These are phyloP conservation scores for Callaeas wilsoni DNA, from an alignment of 2,113 vertebrate species.

Conservation along the genomic window DNA sequence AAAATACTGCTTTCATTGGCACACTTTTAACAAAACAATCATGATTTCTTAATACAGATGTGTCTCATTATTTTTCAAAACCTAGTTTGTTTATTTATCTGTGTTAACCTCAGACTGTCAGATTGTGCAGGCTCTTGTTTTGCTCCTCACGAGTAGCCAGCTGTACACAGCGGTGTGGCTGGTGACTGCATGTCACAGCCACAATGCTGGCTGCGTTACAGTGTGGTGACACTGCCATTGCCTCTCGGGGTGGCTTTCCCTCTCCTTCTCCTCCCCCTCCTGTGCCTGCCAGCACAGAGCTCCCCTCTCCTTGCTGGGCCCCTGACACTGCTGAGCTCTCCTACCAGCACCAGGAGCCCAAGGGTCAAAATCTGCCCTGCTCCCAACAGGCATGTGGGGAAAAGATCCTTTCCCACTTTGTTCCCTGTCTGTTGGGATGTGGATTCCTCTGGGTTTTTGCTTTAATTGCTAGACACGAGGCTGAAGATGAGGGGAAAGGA, in stretches of 20 bases:
- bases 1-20: conserved; percentile 1
- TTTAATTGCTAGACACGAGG: background rate
- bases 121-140: background rate
- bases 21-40: background rate
- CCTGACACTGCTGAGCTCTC: background rate
- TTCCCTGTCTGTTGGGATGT: background rate
- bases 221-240: background rate
- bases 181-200: background rate
- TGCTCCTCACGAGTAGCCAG: background rate
- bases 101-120: background rate
- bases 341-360: background rate
- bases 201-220: background rate
- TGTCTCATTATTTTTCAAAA: background rate
- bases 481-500: background rate
- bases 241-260: background rate
- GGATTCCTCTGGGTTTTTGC: background rate
- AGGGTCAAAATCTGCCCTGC: background rate
- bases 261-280: background rate
- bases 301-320: background rate
- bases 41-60: background rate
- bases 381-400: background rate
- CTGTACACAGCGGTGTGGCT: accelerated
- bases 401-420: background rate
- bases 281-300: background rate
- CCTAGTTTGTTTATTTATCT: background rate